Conservation (phyloP, 2,888 invertebrate genomes). For the Drosophila planitibia region DNA sequence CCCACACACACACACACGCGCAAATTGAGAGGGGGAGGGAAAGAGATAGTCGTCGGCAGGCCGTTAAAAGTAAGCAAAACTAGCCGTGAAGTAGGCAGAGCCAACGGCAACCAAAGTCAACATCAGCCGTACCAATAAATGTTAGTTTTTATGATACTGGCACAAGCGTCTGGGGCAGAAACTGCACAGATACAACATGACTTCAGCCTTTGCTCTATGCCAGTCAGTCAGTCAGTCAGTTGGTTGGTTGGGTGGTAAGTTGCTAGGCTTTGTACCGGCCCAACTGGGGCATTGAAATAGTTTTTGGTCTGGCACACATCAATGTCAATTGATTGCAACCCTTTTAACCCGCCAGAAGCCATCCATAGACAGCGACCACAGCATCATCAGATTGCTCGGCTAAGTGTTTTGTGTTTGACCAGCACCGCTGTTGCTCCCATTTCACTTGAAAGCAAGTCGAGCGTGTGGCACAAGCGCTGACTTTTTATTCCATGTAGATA, state of each 20-base stretch:
- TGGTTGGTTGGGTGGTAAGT: not conserved
- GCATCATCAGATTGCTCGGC: slow-evolving; percentile 29
- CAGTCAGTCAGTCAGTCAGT: slow-evolving; percentile 12
- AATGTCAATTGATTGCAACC: slow-evolving; percentile 82
- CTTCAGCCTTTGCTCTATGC: not conserved
- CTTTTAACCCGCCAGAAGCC: slow-evolving; percentile 49
- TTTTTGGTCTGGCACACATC: slow-evolving; percentile 81
- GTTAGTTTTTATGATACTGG: slow-evolving; percentile 71
- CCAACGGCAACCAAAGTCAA: slow-evolving; percentile 51
- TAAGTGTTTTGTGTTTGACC: slow-evolving; percentile 74
- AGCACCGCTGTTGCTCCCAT: slow-evolving; percentile 44
- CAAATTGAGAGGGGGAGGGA: slow-evolving; percentile 2
- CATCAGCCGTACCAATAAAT: slow-evolving; percentile 67
- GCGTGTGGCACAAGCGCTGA: slow-evolving; percentile 49
- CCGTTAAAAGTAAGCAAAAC: slow-evolving; percentile 74
- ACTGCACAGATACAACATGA: slow-evolving; percentile 33
- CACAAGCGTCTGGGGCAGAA: slow-evolving; percentile 19
- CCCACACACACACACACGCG: slow-evolving; percentile 30
- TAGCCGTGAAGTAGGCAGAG: slow-evolving; percentile 68
- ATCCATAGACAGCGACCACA: slow-evolving; percentile 6
- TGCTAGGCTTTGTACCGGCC: slow-evolving; percentile 5
- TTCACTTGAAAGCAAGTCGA: slow-evolving; percentile 51
- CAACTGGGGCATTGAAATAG: slow-evolving; percentile 71
- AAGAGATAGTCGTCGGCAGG: slow-evolving; percentile 19
- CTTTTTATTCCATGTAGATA: slow-evolving; percentile 16